Evolutionary conservation across 2,113 vertebrate species (phyloP), one percentile per base, ranked within the genome.

Genomic region (Cercopithecus mona): DNA sequence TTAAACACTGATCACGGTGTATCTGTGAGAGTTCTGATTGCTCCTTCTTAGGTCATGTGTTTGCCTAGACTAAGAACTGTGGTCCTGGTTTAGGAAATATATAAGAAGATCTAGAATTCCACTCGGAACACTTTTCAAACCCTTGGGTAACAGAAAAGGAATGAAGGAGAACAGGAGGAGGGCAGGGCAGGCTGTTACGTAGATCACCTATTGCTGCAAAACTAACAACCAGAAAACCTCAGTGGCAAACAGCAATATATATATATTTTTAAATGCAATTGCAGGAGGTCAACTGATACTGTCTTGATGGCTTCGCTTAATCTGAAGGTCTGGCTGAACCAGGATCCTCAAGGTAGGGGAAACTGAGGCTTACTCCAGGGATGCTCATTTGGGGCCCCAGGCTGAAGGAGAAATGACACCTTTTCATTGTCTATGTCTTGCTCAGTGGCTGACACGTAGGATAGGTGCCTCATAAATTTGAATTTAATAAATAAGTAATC

Each of bases 181-280:
- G 32, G 27, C 27, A n/a, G 20, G 23, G 25, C 7, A 3, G 20
- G 25, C 57, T 6, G 16, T 32, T 2, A 5, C 12, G 6, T 2
- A 35, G 4, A 45, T 45, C 45, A 75, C 35, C 45, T 57, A 20
- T 1, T 43, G 43, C 48, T 16, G 7, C 6, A 61, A 55, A 40
- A 72, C 43, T 11, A 72, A 2, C 8, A 35, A 18, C n/a, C 38
- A 25, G 25, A n/a, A 22, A 27, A 70, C 25, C 73, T 72, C 76
- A 61, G 57, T 9, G 81, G 45, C 50, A 55, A 83, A 57, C 23
- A 11, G n/a, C n/a, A 32, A 10, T 50, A 48, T 27, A 6, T 3
- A 55, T 27, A 78, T 59, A 11, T 70, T 48, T 14, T 43, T 14
- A 27, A 64, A 64, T n/a, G 25, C 11, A 27, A 12, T 11, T 68